Base-by-base conservation (phyloP, 1,140 invertebrate genomes). In the Halesus radiatus region DNA sequence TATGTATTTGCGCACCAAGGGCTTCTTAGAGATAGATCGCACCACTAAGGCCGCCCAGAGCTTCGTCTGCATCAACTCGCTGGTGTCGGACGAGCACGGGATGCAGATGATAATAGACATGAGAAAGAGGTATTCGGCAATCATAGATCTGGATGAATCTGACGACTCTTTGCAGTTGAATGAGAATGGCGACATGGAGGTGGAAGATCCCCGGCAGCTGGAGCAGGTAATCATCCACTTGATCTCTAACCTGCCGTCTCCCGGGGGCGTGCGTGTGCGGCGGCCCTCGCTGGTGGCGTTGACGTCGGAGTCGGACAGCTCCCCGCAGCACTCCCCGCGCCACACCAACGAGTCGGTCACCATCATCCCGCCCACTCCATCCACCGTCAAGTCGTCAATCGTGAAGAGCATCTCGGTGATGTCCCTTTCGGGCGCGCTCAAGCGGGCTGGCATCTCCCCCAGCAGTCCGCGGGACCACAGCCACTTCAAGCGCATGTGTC, bases 41-140 rank as follows among this genome's bases (percentile, higher is more conserved):
- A 89, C 91, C 50, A 93, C 93, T 0, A 93, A 95, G 83, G 92
- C 92, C 80, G 94, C 96, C 3, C 93, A 94, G 85, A 96, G 95
- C 54, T 97, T 97, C 88, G 92, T 97, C 23, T 97, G 96, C 87
- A 92, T 97, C 73, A 97, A 97, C 85, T 95, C 94, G 54, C 89
- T 96, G 26, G 90, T 96, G 16, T 89, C 91, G 54, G 92, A 95
- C 83, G 92, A 93, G 58, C 94, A 96, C 87, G 95, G 95, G 13
- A 87, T 90, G 58, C 86, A 91, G 58, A 90, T 94, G 68, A 92
- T 95, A 18, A 89, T 91, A 52, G 93, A 96, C 78, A 95, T 96
- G 94, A 95, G 94, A 87, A 89, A 90, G 64, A 91, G 92, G 84
- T 95, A 92, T 87, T 94, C 94, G 8, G 93, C 94, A 0, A 92